Conservation (phyloP, 2,797 vertebrate genomes). For the Eurystomus glaucurus region DNA sequence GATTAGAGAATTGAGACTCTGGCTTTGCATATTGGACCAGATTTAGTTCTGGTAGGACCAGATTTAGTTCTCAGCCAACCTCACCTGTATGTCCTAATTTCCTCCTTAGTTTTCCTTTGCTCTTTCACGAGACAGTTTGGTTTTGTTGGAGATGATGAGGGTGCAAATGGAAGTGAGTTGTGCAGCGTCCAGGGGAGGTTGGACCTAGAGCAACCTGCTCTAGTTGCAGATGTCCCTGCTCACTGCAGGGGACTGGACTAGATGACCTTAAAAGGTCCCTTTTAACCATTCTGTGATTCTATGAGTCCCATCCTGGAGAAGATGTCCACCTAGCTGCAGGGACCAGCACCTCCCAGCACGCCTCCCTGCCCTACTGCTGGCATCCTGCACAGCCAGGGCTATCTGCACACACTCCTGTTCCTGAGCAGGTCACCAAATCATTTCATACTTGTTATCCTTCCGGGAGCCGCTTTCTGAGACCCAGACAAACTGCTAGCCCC, state of each 20-base stretch:
- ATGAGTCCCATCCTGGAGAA: not conserved
- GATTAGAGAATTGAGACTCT: not conserved
- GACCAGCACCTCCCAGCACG: not conserved
- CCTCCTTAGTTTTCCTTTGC: fast-evolving
- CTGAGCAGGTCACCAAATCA: not conserved
- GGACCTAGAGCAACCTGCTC: too few species aligned
- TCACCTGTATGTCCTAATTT: fast-evolving
- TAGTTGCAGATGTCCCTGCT: too few species aligned
- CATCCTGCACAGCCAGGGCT: fast-evolving
- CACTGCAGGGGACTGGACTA: too few species aligned
- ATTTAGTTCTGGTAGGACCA: not conserved
- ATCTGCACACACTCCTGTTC: fast-evolving
- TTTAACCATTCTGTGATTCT: too few species aligned
- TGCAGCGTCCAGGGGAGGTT: too few species aligned
- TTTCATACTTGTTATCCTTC: fast-evolving
- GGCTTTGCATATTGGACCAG: fast-evolving
- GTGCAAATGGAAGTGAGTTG: fast-evolving
- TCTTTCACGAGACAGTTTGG: fast-evolving
- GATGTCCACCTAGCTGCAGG: not conserved
- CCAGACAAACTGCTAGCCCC: fast-evolving
- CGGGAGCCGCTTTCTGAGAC: not conserved
- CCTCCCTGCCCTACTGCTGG: fast-evolving
- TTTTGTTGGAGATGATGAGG: too few species aligned
- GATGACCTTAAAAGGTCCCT: too few species aligned
- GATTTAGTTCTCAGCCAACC: not conserved